A percentile compares a stretch with the other conserved stretches of the same genome.
phyloP scores from a whole-genome alignment of 2,888 invertebrate genomes.

The Sinhomidia bicolor region DNA sequence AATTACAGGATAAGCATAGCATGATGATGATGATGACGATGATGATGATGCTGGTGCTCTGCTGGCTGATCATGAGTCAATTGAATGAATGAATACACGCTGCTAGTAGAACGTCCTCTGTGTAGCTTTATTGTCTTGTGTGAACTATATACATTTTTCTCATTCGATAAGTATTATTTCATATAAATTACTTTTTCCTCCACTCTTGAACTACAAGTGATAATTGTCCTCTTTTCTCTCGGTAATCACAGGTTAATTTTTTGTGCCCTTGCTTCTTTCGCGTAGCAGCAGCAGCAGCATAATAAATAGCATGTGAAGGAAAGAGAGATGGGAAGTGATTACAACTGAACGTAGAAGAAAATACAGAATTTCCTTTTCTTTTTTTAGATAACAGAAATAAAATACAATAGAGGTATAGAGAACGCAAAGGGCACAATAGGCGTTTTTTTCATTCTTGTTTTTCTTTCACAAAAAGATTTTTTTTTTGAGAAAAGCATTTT shows the following conservation, averaged over 20 bases:
- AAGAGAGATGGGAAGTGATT: background rate
- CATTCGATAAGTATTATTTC: too few relatives aligned
- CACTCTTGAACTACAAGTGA: too few relatives aligned
- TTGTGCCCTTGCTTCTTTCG: too few relatives aligned
- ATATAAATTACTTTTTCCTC: too few relatives aligned
- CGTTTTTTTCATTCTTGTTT: background rate
- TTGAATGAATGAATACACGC: background rate
- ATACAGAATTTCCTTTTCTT: background rate
- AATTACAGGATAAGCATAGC: slow-evolving; percentile 28
- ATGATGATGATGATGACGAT: slow-evolving; percentile 11
- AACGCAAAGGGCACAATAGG: background rate
- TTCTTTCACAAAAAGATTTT: background rate
- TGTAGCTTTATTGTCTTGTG: too few relatives aligned
- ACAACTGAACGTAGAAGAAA: background rate
- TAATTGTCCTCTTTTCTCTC: too few relatives aligned
- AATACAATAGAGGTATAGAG: background rate
- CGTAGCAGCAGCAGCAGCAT: too few relatives aligned
- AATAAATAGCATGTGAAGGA: background rate
- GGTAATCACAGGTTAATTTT: too few relatives aligned
- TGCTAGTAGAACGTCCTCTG: too few relatives aligned
- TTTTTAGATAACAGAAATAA: background rate
- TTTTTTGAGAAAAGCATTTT: background rate
- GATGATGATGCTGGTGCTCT: background rate
- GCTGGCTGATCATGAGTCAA: background rate
- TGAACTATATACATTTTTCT: too few relatives aligned